Evolutionary conservation across 2,888 invertebrate genomes (phyloP), one percentile per base, ranked within the genome.

Genomic region (Tinea pellionella): DNA sequence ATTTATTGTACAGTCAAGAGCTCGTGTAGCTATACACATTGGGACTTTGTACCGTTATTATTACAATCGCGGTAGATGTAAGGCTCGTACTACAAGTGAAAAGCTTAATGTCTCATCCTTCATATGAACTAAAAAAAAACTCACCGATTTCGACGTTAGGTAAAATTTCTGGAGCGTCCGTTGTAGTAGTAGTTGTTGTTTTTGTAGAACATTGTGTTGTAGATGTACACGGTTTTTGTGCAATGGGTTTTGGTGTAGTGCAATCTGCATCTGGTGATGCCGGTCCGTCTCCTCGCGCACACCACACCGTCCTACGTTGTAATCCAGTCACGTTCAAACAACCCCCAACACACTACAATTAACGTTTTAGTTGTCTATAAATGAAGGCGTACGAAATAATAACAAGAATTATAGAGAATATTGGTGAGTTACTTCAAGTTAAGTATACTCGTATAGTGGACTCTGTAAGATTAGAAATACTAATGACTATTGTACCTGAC

Each of bases 291-390:
- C 68, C 77, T 61, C 87, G 84, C 0, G 86, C 77, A 64, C 90
- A 88, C 61, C 89, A 85, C 9, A 88, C 81, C 12, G 87, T 75
- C 0, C 90, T 86, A 37, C 80, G 78, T 63, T 89, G 87, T 0
- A 82, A 68, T 0, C 83, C 83, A 37, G 77, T 77, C 1, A 72
- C 74, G 0, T 65, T 47, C 0, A 75, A 65, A 65, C 88, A 89
- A 61, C 80, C 79, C 15, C 81, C 78, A 11, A 66, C 65, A 61
- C 88, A 88, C 88, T 88, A 66, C 9, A 59, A 41, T 13, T 6
- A 8, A 53, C 16, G 12, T 51, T 13, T 43, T 43, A n/a, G n/a
- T n/a, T n/a, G n/a, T n/a, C n/a, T n/a, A n/a, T n/a, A n/a, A n/a
- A n/a, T n/a, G n/a, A n/a, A n/a, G n/a, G n/a, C n/a, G n/a, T n/a